Percentiles rank a stretch among this genome's conserved stretches.
These are phyloP conservation scores for Drosophila heteroneura DNA, from an alignment of 2,888 invertebrate genomes.

Conservation along the genomic window DNA sequence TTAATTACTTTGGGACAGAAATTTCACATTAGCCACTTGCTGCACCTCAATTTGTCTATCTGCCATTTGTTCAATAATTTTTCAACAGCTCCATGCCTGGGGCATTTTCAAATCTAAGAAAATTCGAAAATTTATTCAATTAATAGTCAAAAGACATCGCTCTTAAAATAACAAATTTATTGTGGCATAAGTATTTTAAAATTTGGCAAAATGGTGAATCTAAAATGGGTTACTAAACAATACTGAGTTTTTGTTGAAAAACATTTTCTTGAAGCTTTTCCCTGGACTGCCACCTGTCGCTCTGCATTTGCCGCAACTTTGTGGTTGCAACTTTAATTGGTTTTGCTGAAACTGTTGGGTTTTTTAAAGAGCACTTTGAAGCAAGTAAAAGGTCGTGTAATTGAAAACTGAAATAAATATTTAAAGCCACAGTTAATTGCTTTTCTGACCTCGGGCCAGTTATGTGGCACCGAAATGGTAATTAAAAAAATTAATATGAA, in stretches of 20 bases:
- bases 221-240: not conserved
- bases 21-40: conserved; percentile 16
- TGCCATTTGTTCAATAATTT: conserved; percentile 38
- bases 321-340: conserved; percentile 13
- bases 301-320: not conserved
- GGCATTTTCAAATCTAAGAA: conserved; percentile 12
- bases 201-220: not conserved
- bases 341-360: not conserved
- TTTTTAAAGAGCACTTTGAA: not conserved
- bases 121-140: conserved; percentile 13
- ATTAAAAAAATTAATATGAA: not conserved
- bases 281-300: conserved; percentile 1
- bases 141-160: conserved; percentile 7
- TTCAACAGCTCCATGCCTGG: not conserved
- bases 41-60: conserved; percentile 21
- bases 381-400: not conserved
- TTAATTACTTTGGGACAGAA: conserved; percentile 61
- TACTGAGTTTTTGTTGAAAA: not conserved
- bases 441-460: conserved; percentile 25
- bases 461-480: conserved; percentile 1
- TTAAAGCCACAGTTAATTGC: conserved; percentile 26
- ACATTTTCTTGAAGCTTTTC: not conserved
- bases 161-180: not conserved
- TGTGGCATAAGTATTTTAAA: not conserved
- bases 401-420: conserved; percentile 1